Evolutionary conservation across 2,888 invertebrate species (phyloP).

Genomic region (Apotomis betuletana): DNA sequence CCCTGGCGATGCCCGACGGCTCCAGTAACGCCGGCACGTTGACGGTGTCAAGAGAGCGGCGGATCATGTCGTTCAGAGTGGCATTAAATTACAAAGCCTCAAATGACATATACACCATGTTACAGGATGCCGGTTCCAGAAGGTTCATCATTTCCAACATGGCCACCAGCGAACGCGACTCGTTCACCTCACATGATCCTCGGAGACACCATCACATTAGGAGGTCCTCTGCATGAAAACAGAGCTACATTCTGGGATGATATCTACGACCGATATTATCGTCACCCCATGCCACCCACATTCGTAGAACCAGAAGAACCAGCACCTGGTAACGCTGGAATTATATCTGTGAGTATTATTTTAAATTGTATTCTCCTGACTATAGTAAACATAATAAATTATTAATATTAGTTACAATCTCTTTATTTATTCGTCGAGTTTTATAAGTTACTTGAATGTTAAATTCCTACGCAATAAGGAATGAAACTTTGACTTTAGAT

Average conservation of each 20-base stretch:
- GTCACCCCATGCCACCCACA: slow-evolving; percentile 10
- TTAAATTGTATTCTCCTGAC: too few relatives aligned
- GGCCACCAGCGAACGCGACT: slow-evolving; percentile 3
- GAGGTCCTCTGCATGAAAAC: neutral
- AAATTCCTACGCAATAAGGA: too few relatives aligned
- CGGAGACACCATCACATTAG: slow-evolving; percentile 3
- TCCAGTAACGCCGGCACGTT: too few relatives aligned
- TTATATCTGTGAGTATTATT: neutral
- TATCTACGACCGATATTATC: slow-evolving; percentile 16
- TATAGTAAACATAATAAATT: too few relatives aligned
- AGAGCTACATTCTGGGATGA: slow-evolving; percentile 18
- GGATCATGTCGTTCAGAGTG: too few relatives aligned
- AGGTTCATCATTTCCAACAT: slow-evolving; percentile 4
- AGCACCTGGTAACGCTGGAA: neutral
- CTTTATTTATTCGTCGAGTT: too few relatives aligned
- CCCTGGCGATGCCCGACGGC: too few relatives aligned
- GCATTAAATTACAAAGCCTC: too few relatives aligned
- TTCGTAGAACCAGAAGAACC: neutral
- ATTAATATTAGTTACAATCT: too few relatives aligned
- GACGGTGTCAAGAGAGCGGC: too few relatives aligned
- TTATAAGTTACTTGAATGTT: too few relatives aligned
- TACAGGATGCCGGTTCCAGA: slow-evolving; percentile 6
- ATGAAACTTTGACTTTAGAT: too few relatives aligned
- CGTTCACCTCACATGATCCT: slow-evolving; percentile 8
- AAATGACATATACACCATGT: neutral